A percentile compares a stretch with the other conserved stretches of the same genome.
Evolutionary conservation across 2,888 invertebrate genomes (phyloP).

Genomic region (Tethea ocularis): DNA sequence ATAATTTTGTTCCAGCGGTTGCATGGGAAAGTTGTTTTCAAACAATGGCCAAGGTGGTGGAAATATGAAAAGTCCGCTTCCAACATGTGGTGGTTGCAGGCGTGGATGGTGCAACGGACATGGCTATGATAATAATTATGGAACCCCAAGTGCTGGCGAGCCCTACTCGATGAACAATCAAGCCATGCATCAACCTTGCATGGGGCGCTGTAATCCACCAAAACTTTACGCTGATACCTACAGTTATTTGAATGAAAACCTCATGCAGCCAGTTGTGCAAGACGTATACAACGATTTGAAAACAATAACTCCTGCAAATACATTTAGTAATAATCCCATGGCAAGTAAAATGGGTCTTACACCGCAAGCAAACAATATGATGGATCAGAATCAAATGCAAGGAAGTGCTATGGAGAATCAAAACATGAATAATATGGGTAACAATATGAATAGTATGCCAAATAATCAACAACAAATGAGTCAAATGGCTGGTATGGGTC

Average conservation of each 20-base stretch:
- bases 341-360: conserved; percentile 56
- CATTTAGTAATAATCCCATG: conserved; percentile 60
- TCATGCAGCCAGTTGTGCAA: conserved; percentile 70
- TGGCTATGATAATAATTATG: conserved; percentile 26
- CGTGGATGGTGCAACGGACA: conserved; percentile 51
- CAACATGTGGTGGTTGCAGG: conserved; percentile 32
- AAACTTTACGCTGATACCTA: conserved; percentile 70
- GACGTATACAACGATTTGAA: conserved; percentile 74
- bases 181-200: conserved; percentile 35
- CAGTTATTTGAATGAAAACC: conserved; percentile 62
- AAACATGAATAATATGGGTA: conserved; percentile 27
- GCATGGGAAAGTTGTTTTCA: conserved; percentile 74
- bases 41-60: conserved; percentile 34
- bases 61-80: neutral
- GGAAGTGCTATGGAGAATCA: conserved; percentile 22
- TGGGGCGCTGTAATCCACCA: conserved; percentile 61
- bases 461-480: conserved; percentile 18
- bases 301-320: conserved; percentile 61
- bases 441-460: conserved; percentile 22
- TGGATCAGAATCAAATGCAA: conserved; percentile 20
- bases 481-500: conserved; percentile 56
- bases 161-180: conserved; percentile 32
- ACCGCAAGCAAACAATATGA: conserved; percentile 20
- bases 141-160: conserved; percentile 45
- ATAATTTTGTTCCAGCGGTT: conserved; percentile 61